These are phyloP conservation scores for Dasysyrphus albostriatus DNA, from an alignment of 2,888 invertebrate genomes.

Conservation along the genomic window DNA sequence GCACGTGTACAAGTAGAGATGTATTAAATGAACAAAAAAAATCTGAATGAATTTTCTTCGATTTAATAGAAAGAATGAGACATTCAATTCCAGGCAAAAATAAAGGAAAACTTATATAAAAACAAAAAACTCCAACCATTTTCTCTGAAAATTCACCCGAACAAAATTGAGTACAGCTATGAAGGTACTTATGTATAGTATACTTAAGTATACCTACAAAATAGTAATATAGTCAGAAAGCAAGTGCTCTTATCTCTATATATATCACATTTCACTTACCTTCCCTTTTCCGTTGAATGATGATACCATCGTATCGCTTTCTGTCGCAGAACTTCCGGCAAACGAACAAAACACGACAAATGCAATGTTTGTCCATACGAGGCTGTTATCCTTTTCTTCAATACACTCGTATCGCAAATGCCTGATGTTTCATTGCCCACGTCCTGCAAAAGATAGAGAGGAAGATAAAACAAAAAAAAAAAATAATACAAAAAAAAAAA, in stretches of 20 bases:
- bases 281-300: conserved; percentile 94
- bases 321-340: conserved; percentile 93
- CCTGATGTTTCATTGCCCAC: conserved; percentile 95
- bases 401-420: conserved; percentile 94
- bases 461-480: conserved; percentile 82
- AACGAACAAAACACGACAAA: conserved; percentile 94
- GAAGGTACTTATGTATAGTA: too few relatives aligned
- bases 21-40: too few relatives aligned
- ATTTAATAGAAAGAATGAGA: conserved; percentile 9
- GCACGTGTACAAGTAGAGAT: too few relatives aligned
- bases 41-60: conserved; percentile 47
- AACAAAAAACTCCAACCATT: background rate
- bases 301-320: conserved; percentile 94
- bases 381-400: conserved; percentile 94
- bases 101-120: background rate
- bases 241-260: conserved; percentile 3
- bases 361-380: conserved; percentile 97
- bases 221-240: too few relatives aligned
- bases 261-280: conserved; percentile 83
- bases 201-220: too few relatives aligned
- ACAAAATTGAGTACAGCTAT: background rate
- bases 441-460: conserved; percentile 88
- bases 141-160: conserved; percentile 1
- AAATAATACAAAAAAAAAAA: conserved; percentile 83
- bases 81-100: conserved; percentile 6